These are phyloP conservation scores for Anorthoa munda DNA, from an alignment of 2,888 invertebrate species.

Conservation along the genomic window DNA sequence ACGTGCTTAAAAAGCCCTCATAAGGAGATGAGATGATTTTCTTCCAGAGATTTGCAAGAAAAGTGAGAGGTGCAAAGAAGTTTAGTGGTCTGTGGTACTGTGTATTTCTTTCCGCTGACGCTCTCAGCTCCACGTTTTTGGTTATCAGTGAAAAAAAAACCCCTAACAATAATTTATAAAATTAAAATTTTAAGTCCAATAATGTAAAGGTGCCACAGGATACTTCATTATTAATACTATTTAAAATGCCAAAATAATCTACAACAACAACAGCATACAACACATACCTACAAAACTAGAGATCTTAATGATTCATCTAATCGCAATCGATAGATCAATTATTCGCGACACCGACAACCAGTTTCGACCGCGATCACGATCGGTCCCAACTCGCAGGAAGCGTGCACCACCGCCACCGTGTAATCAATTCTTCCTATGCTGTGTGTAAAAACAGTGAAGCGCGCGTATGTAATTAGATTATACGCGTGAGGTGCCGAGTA, in stretches of 20 bases:
- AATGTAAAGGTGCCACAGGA: too few species aligned
- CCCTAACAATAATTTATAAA: background rate
- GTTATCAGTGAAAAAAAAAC: background rate
- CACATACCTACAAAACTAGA: too few species aligned
- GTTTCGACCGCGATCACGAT: constrained; percentile 58
- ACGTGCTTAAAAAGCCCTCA: too few species aligned
- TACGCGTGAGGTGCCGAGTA: constrained; percentile 49
- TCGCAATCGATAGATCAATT: constrained; percentile 47
- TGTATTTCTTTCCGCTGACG: too few species aligned
- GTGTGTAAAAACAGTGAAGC: constrained; percentile 54
- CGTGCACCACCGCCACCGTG: constrained; percentile 48
- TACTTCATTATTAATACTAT: background rate
- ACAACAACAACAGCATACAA: background rate
- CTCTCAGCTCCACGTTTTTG: too few species aligned
- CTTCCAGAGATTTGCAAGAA: too few species aligned
- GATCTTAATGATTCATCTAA: constrained; percentile 19
- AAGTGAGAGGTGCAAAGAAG: too few species aligned
- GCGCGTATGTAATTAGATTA: constrained; percentile 71
- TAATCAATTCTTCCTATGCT: constrained; percentile 65
- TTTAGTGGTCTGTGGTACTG: too few species aligned
- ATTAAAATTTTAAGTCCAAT: background rate
- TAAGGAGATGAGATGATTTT: too few species aligned
- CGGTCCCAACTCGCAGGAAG: constrained; percentile 53
- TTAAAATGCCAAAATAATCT: background rate
- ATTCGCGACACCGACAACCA: constrained; percentile 34